Base-by-base conservation (phyloP, 2,888 invertebrate genomes). In the Odontomyia ornata region DNA sequence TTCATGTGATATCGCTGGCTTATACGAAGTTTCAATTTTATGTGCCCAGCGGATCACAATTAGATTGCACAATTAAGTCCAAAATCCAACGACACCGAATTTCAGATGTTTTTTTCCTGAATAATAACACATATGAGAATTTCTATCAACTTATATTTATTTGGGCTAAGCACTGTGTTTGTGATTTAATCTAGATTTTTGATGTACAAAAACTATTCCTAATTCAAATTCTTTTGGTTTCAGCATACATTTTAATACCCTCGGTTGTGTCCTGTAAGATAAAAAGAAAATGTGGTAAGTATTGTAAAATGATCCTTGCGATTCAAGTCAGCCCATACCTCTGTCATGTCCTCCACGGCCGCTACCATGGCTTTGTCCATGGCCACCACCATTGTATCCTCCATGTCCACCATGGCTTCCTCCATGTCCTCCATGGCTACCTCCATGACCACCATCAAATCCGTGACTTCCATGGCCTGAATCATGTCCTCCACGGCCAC, bases 341-440 rank as follows among this genome's bases (percentile, higher is more conserved):
- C 60, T 15, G 60, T 60, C 60, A 25, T 60, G 60, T 23, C 60
- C 60, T 11, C 60, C 60, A 60, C 25, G 25, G 3, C 60, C 15
- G 18, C 56, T 18, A 15, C 64, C 47, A 36, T 36, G 36, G 46
- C 23, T 36, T 62, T 62, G 65, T 47, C 65, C 76, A 25, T 27
- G 52, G 1, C 75, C 75, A 3, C 75, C 15, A 15, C 64, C 47
- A 36, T 36, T 3, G 46, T 25, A 46, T 62, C 75, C 76, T 47
- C 65, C 76, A 25, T 27, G 52, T 27, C 75, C 75, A 3, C 75
- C 65, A 28, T 25, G 15, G 13, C 36, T 0, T 25, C n/a, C 23
- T 47, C 72, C 72, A 52, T 3, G 27, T 0, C 73, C 43, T 15
- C 28, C 62, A 64, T 56, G 46, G 9, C 36, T 36, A 36, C 76